Evolutionary conservation across 2,113 vertebrate species (phyloP), one percentile per base, ranked within the genome.

Genomic region (Natator depressus): DNA sequence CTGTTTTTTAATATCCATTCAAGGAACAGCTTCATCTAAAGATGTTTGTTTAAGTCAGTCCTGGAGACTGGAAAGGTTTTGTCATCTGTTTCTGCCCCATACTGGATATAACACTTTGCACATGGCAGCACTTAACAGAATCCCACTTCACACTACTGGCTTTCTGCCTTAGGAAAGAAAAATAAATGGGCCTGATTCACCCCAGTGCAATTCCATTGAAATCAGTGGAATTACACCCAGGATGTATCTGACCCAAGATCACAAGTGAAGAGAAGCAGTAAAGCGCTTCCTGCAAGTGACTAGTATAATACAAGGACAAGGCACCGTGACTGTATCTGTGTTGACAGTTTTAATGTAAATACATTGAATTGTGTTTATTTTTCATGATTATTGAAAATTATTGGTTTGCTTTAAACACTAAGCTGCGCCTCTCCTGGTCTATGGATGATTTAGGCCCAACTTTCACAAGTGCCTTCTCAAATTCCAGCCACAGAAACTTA

Each of bases 1-100:
- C 87, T 91, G 72, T 89, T 93, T 89, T 88, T 93, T 87, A 96
- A 84, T 96, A 93, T 53, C 62, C 49, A 0, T 89, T 89, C 93
- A 95, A 91, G 55, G 89, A 96, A 96, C 92, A 94, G 93, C 95
- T 88, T 92, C 84, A 89, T 90, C 93, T 95, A 90, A 94, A 90
- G 88, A 91, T 97, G 94, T 97, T 97, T 97, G 93, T 97, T 97
- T 96, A 97, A 95, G 82, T 96, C 94, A 93, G 59, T 96, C 69
- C 86, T 95, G 91, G 95, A 93, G 95, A 94, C 81, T 95, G 82
- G 93, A 97, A 97, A 95, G 93, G 89, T 95, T 93, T 96, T 96
- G 80, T 95, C 96, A 96, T 97, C 96, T 97, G 92, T 91, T 94
- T 95, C 95, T 97, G 91, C 93, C 89, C 90, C 95, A 84, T 88